Percentiles rank a stretch among this genome's conserved stretches.
Conservation (phyloP, 1,140 invertebrate genomes). For the Bombus haemorrhoidalis region DNA sequence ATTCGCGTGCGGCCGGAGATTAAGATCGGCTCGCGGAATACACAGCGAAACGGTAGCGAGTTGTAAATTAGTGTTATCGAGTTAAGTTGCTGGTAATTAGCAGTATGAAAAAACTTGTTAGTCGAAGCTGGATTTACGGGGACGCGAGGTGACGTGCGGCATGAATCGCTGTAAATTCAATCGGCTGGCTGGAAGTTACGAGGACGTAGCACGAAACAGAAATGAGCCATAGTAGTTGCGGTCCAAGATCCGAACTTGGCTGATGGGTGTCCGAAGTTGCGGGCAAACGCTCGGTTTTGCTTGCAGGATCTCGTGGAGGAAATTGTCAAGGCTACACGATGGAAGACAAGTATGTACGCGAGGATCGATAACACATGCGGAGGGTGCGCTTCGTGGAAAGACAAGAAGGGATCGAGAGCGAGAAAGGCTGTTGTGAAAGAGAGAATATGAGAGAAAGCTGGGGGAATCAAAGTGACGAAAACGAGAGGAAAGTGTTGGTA, state of each 20-base stretch:
- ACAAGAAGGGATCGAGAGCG: neutral
- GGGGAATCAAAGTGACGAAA: neutral
- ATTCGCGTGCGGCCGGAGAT: neutral
- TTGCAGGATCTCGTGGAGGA: neutral
- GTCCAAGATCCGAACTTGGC: constrained; percentile 6
- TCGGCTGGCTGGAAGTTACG: neutral
- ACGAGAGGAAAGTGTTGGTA: neutral
- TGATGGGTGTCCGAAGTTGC: constrained; percentile 8
- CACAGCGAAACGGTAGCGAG: neutral
- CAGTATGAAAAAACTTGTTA: neutral
- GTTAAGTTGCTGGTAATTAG: neutral
- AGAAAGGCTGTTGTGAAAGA: neutral
- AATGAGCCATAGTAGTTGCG: neutral
- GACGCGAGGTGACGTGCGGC: neutral
- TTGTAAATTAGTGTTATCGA: neutral
- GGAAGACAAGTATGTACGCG: neutral
- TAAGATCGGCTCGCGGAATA: neutral
- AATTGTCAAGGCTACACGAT: constrained; percentile 17
- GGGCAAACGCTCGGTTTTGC: neutral
- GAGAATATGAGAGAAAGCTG: neutral
- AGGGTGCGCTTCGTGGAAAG: neutral
- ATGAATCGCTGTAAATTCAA: neutral
- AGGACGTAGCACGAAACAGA: neutral
- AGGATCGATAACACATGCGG: constrained; percentile 17
- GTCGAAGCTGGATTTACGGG: no score